Evolutionary conservation across 1,140 invertebrate genomes (phyloP).

Genomic region (Drosophila kohkoa): DNA sequence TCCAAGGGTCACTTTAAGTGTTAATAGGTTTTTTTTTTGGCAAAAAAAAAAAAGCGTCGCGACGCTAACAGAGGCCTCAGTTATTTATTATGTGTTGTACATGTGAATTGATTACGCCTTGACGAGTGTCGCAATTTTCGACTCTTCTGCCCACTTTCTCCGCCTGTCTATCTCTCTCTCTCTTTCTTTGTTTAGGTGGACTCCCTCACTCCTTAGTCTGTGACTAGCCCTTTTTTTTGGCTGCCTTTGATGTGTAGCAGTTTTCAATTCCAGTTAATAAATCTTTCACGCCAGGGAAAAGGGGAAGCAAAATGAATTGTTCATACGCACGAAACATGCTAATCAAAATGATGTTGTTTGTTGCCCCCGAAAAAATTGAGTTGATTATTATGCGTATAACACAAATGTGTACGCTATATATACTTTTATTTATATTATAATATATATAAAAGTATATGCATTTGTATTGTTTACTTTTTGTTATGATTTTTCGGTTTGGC

Average conservation of each 20-base stretch:
- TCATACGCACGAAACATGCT: constrained; percentile 53
- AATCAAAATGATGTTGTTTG: constrained; percentile 34
- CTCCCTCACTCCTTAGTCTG: not conserved
- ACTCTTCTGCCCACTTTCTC: constrained; percentile 25
- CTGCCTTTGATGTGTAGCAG: constrained; percentile 13
- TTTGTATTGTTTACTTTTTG: constrained; percentile 39
- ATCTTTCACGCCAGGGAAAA: constrained; percentile 5
- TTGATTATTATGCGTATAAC: constrained; percentile 29
- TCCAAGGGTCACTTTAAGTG: too few relatives aligned
- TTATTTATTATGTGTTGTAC: not conserved
- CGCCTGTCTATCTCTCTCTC: not conserved
- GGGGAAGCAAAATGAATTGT: constrained; percentile 24
- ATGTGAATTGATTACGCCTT: constrained; percentile 16
- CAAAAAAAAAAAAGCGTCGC: not conserved
- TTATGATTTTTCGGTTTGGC: constrained; percentile 29
- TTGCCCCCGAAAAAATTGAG: constrained; percentile 19
- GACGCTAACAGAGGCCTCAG: not conserved
- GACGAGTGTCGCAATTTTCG: constrained; percentile 17
- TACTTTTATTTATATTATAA: not conserved
- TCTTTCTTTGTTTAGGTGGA: not conserved
- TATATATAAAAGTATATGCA: constrained; percentile 12
- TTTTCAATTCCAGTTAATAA: constrained; percentile 38
- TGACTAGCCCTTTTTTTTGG: constrained; percentile 2
- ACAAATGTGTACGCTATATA: constrained; percentile 12
- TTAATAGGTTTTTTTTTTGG: not conserved